Conservation (phyloP, 2,797 vertebrate species). For the Staurois parvus region DNA sequence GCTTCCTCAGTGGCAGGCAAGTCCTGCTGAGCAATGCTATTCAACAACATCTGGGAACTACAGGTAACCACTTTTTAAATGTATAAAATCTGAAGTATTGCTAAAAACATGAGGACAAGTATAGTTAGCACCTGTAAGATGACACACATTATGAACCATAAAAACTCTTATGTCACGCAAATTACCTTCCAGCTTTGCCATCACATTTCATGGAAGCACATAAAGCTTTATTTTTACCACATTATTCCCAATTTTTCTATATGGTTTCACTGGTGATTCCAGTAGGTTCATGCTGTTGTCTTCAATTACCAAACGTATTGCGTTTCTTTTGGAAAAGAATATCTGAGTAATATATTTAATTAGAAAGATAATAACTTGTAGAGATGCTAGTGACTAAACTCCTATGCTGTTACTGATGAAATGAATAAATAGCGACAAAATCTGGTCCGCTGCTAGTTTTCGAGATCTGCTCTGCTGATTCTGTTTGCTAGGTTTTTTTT, state of each 20-base stretch:
- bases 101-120: background rate
- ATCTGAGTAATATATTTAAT: conserved; percentile 20
- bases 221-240: background rate
- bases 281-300: background rate
- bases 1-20: background rate
- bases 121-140: conserved; percentile 16
- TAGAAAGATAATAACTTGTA: conserved; percentile 2
- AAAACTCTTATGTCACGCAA: conserved; percentile 10
- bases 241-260: background rate
- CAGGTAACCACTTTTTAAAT: conserved; percentile 12
- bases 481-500: too few relatives aligned
- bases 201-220: background rate
- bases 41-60: conserved; percentile 36
- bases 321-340: background rate
- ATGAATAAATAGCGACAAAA: too few relatives aligned
- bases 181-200: background rate
- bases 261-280: too few relatives aligned
- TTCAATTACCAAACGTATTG: background rate
- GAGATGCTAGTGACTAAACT: conserved; percentile 5
- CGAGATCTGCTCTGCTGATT: too few relatives aligned
- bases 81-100: background rate
- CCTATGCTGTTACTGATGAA: background rate
- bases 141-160: conserved; percentile 2
- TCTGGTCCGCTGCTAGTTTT: too few relatives aligned
- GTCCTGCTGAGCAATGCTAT: background rate